Evolutionary conservation across 2,888 invertebrate species (phyloP), one percentile per base, ranked within the genome.

Genomic region (Oasisia sp.): DNA sequence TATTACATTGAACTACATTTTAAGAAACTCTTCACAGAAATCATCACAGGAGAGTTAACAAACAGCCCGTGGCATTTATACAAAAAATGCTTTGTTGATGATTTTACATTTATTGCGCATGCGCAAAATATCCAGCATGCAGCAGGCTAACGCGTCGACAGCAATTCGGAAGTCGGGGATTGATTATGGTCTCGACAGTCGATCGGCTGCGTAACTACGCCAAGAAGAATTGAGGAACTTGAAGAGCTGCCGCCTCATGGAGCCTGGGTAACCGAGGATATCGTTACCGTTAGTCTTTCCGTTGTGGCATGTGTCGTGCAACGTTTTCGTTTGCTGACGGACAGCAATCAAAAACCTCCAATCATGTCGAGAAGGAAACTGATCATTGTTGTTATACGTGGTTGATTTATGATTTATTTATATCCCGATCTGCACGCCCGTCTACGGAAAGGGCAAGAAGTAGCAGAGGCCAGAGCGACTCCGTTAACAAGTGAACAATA

Each of bases 391-490:
- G 92, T 90, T 45, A 91, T 91, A n/a, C 50, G 92, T n/a, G 92
- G 89, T 89, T 92, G 90, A 94, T 95, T 89, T 95, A 95, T 93
- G 93, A 93, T 95, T 89, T 95, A 95, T 93, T 92, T 94, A 38
- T 95, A 94, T 92, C 94, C 95, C 90, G 94, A 94, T 91, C 92
- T 94, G 0, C 94, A 94, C 12, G 94, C 94, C 44, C 94, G 94
- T 92, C 92, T 95, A 90, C 94, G 94, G 92, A 94, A 95, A 89
- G 94, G 95, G 9, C 95, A 95, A 92, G 93, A 94, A 91, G 94
- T 94, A 32, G 95, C 95, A 5, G 94, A 95, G 32, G n/a, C n/a
- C n/a, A n/a, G n/a, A n/a, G n/a, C 92, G 95, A 56, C 95, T 95
- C 91, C 93, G 95, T 89, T 92, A 95, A 91, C n/a, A n/a, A n/a